These are phyloP conservation scores for Hermaeophaga mercurialis DNA, from an alignment of 2,888 invertebrate species.

Conservation along the genomic window DNA sequence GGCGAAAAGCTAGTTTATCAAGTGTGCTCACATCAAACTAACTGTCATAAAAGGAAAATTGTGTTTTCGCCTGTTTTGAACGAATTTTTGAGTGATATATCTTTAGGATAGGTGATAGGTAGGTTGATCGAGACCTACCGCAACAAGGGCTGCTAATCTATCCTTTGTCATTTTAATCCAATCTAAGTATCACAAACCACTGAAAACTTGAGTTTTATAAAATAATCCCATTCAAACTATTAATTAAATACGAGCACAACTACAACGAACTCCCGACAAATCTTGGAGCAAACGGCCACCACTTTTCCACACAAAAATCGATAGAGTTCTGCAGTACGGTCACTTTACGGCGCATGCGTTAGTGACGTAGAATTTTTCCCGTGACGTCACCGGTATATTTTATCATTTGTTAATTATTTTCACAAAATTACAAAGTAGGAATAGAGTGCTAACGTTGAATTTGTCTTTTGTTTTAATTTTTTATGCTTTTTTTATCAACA, in stretches of 20 bases:
- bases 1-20: neutral
- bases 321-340: conserved; percentile 74
- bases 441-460: conserved; percentile 27
- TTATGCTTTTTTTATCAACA: conserved; percentile 15
- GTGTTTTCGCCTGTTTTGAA: conserved; percentile 27
- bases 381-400: conserved; percentile 52
- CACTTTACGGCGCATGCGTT: conserved; percentile 59
- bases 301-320: conserved; percentile 70
- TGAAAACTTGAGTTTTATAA: conserved; percentile 69
- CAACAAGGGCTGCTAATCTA: conserved; percentile 95
- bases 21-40: conserved; percentile 8
- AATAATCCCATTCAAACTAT: conserved; percentile 77
- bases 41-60: conserved; percentile 25
- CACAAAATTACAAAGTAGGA: conserved; percentile 28
- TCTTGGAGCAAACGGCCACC: conserved; percentile 43
- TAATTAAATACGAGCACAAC: conserved; percentile 73
- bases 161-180: conserved; percentile 82
- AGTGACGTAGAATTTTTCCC: conserved; percentile 52
- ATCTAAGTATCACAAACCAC: conserved; percentile 64
- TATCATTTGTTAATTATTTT: conserved; percentile 26
- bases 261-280: conserved; percentile 66
- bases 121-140: conserved; percentile 67
- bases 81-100: conserved; percentile 27
- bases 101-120: conserved; percentile 31
- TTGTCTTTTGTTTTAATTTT: conserved; percentile 10